These are phyloP conservation scores for Himalopsyche anomala DNA, from an alignment of 2,888 invertebrate genomes.

Conservation along the genomic window DNA sequence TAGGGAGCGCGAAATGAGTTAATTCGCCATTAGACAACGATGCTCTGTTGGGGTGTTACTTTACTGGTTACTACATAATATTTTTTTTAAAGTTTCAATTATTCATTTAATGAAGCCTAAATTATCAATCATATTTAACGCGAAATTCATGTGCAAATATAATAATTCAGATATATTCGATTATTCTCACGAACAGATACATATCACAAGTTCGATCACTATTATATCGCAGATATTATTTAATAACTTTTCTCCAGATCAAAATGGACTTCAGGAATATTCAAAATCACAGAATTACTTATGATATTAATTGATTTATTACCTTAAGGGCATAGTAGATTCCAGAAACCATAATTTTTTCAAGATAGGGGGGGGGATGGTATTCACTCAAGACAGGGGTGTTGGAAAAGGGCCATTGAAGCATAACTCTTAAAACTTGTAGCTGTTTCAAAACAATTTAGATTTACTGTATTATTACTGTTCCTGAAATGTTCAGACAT, in stretches of 20 bases:
- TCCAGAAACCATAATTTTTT: slow-evolving; percentile 68
- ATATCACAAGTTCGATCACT: background rate
- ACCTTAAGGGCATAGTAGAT: slow-evolving; percentile 69
- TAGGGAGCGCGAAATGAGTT: slow-evolving; percentile 78
- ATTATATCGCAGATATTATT: no score
- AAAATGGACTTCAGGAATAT: background rate
- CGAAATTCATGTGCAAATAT: background rate
- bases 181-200: background rate
- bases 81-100: background rate
- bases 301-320: slow-evolving; percentile 76
- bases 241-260: no score
- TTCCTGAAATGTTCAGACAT: slow-evolving; percentile 41
- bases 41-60: slow-evolving; percentile 70
- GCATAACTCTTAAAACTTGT: background rate
- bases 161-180: background rate
- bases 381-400: background rate
- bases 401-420: background rate
- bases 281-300: background rate
- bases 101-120: background rate
- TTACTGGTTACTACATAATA: background rate
- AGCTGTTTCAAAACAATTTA: background rate
- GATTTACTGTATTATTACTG: background rate
- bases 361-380: slow-evolving; percentile 12
- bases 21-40: slow-evolving; percentile 78
- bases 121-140: background rate